Evolutionary conservation across 2,888 invertebrate species (phyloP), one percentile per base, ranked within the genome.

Genomic region (Pachycephus smyrnensis): DNA sequence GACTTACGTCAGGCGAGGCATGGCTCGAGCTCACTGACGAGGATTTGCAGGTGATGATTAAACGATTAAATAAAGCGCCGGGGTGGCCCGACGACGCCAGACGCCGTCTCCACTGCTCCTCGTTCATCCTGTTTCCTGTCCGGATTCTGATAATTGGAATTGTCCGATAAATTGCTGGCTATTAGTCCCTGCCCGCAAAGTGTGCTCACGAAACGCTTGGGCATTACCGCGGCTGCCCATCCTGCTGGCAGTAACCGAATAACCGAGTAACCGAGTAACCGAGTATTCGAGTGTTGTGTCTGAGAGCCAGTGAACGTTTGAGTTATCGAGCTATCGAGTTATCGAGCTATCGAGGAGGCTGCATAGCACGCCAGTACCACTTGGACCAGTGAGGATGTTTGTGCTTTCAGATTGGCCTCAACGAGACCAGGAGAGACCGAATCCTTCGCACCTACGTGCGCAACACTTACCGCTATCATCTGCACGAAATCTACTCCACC

Each of bases 401-500:
- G 55, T 55, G 55, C 23, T 55, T 55, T 2, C 55, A 97, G 93
- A 96, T 97, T 90, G 99, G 98, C 82, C 96, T 99, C 92, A 97
- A 97, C 92, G 97, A 97, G 92, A 96, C 96, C 82, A 93, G 96
- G 80, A 93, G 97, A 81, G 97, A 97, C 92, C 94, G 97, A 81
- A 97, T 97, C 89, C 93, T 97, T 86, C 94, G 98, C 92, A 98
- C 98, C 75, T 96, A 97, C 92, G 98, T 98, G 82, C 94, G 98
- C 83, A 99, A 99, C 93, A 96, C 98, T 79, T 99, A 97, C 92
- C 96, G 96, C 90, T 99, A 96, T 92, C 98, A 99, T 92, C 94
- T 98, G 86, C 98, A 97, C 92, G 98, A 98, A 93, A 97, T 97
- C 89, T 97, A 97, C 92, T 97, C 98, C 76, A 98, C 98, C 77